These are phyloP conservation scores for Entomyzon cyanotis DNA, from an alignment of 2,113 vertebrate species.

Conservation along the genomic window DNA sequence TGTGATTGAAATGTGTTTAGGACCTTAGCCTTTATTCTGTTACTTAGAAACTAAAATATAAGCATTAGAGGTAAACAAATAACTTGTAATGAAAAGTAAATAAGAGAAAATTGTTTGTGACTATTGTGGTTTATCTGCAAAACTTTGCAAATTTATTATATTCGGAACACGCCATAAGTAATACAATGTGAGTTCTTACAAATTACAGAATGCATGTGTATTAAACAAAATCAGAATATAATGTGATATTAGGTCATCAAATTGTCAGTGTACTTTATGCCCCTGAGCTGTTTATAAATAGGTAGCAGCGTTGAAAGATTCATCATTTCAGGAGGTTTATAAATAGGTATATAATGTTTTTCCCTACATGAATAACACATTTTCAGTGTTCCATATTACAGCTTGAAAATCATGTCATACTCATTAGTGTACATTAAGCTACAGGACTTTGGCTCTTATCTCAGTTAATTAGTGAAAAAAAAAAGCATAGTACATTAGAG, in stretches of 20 bases:
- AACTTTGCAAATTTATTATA: neutral
- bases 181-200: neutral
- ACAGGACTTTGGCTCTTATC: neutral
- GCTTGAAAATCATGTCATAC: neutral
- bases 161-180: neutral
- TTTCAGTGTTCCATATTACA: neutral
- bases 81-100: neutral
- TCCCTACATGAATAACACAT: slow-evolving; percentile 5
- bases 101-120: neutral
- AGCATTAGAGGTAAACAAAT: neutral
- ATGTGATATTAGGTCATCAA: neutral
- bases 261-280: neutral
- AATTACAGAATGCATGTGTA: neutral
- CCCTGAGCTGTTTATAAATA: slow-evolving; percentile 11
- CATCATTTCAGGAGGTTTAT: slow-evolving; percentile 9
- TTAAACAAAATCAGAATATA: slow-evolving; percentile 5
- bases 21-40: neutral
- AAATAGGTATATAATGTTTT: slow-evolving; percentile 16
- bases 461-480: neutral
- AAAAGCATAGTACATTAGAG: neutral
- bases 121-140: neutral
- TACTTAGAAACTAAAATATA: neutral
- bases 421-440: slow-evolving; percentile 22
- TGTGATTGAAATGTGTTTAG: neutral
- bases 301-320: neutral